A percentile compares a stretch with the other conserved stretches of the same genome.
Conservation (phyloP, 2,113 vertebrate species). For the Plecturocebus donacophilus region DNA sequence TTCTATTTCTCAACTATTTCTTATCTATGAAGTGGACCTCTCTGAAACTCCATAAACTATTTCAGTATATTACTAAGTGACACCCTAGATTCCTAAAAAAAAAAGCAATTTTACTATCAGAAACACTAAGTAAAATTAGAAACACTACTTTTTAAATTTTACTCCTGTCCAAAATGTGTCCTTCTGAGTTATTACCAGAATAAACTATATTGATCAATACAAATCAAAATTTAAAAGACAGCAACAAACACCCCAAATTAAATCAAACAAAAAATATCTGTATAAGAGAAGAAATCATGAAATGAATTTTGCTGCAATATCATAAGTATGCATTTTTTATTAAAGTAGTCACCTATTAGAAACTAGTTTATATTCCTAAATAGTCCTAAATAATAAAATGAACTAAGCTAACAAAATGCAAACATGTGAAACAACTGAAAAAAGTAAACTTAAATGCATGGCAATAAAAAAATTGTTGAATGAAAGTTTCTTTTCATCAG, state of each 20-base stretch:
- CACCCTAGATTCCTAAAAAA: neutral
- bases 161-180: neutral
- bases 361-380: neutral
- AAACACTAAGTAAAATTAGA: neutral
- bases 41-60: neutral
- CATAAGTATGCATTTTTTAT: neutral
- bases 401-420: neutral
- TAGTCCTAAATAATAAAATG: neutral
- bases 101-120: neutral
- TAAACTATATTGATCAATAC: neutral
- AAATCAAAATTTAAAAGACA: neutral
- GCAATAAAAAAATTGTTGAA: neutral
- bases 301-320: neutral
- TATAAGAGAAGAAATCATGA: neutral
- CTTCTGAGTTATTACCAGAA: neutral
- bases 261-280: neutral
- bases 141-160: neutral
- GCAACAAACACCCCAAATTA: neutral
- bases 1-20: neutral
- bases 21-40: neutral
- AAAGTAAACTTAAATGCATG: neutral
- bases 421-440: neutral
- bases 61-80: neutral
- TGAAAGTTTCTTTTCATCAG: neutral
- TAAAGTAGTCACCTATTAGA: neutral